Base-by-base conservation (phyloP, 2,888 invertebrate species). In the Therioaphis trifolii region DNA sequence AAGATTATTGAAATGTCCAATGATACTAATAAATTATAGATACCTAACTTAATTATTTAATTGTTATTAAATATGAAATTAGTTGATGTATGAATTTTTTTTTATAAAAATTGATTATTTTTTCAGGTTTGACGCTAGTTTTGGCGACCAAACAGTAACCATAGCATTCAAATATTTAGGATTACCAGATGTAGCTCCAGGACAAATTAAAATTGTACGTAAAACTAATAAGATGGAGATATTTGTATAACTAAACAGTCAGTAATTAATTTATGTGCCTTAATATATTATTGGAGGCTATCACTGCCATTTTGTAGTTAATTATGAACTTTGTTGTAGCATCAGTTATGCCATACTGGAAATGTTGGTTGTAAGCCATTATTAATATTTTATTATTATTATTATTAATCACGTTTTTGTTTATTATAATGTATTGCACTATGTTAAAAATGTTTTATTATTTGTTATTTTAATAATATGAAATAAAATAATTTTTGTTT, bases 111-210 rank as follows among this genome's bases (percentile, higher is more conserved):
- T n/a, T 76, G 84, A 43, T 80, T 63, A 63, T 29, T 46, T 85
- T 86, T 87, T 15, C 88, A 95, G 94, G 89, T 95, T 95, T 89
- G 94, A 95, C 89, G 94, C 94, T 40, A 94, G 94, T 89, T 94
- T 95, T 89, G 94, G 94, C 11, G 92, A 93, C 87, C 94, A 94
- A 89, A 92, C 92, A 86, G 94, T 95, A 86, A 93, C 94, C 86
- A 92, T 95, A 88, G 91, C 93, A 86, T 95, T 95, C 90, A 93
- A 93, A 88, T 92, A 92, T 87, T 89, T 91, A 86, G 92, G 92
- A 52, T 88, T 92, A 87, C 91, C 92, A 14, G 93, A 93, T 86
- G 90, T 92, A 85, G 91, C 91, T 87, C 92, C 93, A 69, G 92
- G 93, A 46, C 92, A 92, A 87, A 92, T 93, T 84, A 91, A 92